phyloP scores from a whole-genome alignment of 2,888 invertebrate genomes.

The Lasioglossum calceatum region DNA sequence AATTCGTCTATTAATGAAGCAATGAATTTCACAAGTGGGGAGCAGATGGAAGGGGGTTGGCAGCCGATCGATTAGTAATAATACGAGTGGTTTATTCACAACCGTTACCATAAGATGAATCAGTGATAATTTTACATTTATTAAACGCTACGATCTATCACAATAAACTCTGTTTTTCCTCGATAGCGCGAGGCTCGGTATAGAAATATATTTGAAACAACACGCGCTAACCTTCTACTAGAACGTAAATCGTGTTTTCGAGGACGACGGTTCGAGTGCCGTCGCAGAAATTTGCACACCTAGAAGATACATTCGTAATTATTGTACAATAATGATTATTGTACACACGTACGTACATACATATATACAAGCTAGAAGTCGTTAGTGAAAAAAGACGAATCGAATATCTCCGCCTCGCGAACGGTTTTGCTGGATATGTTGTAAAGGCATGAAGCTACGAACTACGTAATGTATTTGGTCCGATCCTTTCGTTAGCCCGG shows the following conservation, averaged over 20 bases:
- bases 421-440: conserved; percentile 76
- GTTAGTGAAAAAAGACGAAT: conserved; percentile 69
- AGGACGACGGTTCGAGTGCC: conserved; percentile 13
- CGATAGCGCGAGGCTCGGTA: conserved; percentile 62
- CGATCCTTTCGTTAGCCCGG: conserved; percentile 72
- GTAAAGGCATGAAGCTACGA: conserved; percentile 76
- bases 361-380: conserved; percentile 67
- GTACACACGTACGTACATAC: conserved; percentile 51
- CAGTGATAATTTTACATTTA: conserved; percentile 64
- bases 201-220: conserved; percentile 78
- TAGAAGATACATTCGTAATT: conserved; percentile 53
- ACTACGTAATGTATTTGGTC: conserved; percentile 77
- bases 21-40: not conserved
- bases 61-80: conserved; percentile 48
- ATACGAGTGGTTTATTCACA: conserved; percentile 69
- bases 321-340: conserved; percentile 39
- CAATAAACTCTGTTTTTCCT: conserved; percentile 62
- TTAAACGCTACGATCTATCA: conserved; percentile 72
- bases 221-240: conserved; percentile 59
- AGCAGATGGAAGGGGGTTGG: not conserved
- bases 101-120: conserved; percentile 64
- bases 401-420: conserved; percentile 40
- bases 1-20: too few relatives aligned
- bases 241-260: conserved; percentile 56
- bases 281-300: conserved; percentile 46